phyloP scores from a whole-genome alignment of 2,888 invertebrate genomes.

The Scaptodrosophila latifasciaeformis region DNA sequence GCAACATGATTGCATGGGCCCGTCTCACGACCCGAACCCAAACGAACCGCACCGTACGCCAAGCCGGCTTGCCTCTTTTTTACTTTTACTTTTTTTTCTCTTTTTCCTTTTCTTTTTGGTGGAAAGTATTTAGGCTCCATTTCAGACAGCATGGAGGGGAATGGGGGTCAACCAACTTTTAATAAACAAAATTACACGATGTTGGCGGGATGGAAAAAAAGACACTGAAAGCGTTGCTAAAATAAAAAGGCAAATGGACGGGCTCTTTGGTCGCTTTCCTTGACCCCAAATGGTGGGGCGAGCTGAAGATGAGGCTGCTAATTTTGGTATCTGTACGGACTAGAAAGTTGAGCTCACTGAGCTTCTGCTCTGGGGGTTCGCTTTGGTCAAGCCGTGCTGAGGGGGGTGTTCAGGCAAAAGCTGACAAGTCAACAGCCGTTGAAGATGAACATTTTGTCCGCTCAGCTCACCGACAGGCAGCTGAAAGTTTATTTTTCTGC shows the following conservation, averaged over 20 bases:
- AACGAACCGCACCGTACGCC: background rate
- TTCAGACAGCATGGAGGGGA: background rate
- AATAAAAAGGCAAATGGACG: slow-evolving; percentile 61
- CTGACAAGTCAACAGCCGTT: slow-evolving; percentile 2
- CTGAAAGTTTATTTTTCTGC: background rate
- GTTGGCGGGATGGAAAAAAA: no score
- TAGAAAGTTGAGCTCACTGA: no score
- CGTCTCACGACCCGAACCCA: no score
- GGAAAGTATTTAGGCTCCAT: no score
- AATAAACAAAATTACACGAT: slow-evolving; percentile 63
- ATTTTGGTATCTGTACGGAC: slow-evolving; percentile 8
- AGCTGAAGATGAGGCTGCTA: slow-evolving; percentile 22
- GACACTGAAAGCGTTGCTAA: slow-evolving; percentile 36
- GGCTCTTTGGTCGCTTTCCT: no score
- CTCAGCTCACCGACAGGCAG: background rate
- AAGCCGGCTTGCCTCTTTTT: background rate
- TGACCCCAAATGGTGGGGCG: slow-evolving; percentile 1
- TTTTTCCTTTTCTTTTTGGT: background rate
- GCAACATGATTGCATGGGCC: slow-evolving; percentile 29
- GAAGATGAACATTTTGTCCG: background rate
- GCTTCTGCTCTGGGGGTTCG: no score
- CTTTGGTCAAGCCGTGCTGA: no score
- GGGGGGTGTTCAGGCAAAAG: background rate
- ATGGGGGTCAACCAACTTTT: slow-evolving; percentile 58
- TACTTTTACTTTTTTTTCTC: background rate